Conservation (phyloP, 2,888 invertebrate species). For the Parnassius glacialis region DNA sequence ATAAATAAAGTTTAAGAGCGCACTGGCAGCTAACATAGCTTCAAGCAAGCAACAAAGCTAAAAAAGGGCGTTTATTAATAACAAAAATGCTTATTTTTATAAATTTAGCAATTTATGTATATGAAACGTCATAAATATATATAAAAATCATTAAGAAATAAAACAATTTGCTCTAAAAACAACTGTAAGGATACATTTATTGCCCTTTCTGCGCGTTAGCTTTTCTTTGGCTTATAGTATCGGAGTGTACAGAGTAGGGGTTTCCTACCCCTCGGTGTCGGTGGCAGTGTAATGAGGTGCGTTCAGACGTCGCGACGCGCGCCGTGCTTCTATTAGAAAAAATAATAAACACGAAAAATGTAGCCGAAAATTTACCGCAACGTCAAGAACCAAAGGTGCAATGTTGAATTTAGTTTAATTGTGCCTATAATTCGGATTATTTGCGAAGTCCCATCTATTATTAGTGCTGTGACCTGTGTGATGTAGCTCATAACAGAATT, state of each 20-base stretch:
- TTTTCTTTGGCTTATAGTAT: conserved; percentile 65
- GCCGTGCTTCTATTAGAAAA: conserved; percentile 29
- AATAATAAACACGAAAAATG: conserved; percentile 65
- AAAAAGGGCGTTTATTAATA: too few species aligned
- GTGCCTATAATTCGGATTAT: conserved; percentile 28
- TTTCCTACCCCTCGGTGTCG: conserved; percentile 58
- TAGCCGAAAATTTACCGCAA: conserved; percentile 41
- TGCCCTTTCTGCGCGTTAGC: conserved; percentile 26
- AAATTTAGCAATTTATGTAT: too few species aligned
- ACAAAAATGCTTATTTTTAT: too few species aligned
- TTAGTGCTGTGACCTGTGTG: conserved; percentile 46
- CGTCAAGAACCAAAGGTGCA: conserved; percentile 9
- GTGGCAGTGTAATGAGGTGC: conserved; percentile 55
- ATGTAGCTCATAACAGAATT: conserved; percentile 30
- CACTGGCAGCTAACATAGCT: too few species aligned
- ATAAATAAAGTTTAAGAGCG: too few species aligned
- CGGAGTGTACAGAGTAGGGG: conserved; percentile 64
- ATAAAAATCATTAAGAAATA: too few species aligned
- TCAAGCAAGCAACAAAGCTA: too few species aligned
- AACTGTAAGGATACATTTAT: too few species aligned
- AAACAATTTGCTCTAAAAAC: too few species aligned
- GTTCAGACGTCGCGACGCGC: conserved; percentile 43
- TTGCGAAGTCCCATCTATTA: conserved; percentile 27
- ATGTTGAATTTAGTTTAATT: conserved; percentile 33
- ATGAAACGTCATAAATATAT: too few species aligned